A percentile compares a stretch with the other conserved stretches of the same genome.
These are phyloP conservation scores for Melitaea athalia DNA, from an alignment of 2,888 invertebrate genomes.

Conservation along the genomic window DNA sequence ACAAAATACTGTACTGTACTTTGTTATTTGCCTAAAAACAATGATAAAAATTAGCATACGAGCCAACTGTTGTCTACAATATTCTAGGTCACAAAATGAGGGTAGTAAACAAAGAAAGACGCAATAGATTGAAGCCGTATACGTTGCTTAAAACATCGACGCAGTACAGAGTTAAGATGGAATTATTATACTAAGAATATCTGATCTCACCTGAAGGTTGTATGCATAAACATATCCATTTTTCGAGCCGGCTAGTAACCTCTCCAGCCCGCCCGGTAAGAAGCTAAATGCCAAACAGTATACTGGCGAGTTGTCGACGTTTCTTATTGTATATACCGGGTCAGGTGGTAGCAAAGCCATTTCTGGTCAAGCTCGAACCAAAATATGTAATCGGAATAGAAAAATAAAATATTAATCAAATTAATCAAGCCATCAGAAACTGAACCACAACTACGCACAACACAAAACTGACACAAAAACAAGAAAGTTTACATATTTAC, in stretches of 20 bases:
- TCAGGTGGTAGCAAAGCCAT: slow-evolving; percentile 90
- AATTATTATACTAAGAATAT: slow-evolving; percentile 56
- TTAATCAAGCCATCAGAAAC: slow-evolving; percentile 81
- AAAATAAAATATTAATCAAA: slow-evolving; percentile 74
- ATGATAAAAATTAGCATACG: slow-evolving; percentile 28
- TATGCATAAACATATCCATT: slow-evolving; percentile 89
- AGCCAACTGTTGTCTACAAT: slow-evolving; percentile 38
- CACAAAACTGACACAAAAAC: slow-evolving; percentile 81
- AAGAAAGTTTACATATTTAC: slow-evolving; percentile 53
- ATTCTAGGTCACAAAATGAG: slow-evolving; percentile 71
- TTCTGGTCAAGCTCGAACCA: slow-evolving; percentile 76
- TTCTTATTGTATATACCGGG: slow-evolving; percentile 88
- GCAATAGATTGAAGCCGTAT: slow-evolving; percentile 44
- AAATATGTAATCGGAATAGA: slow-evolving; percentile 69
- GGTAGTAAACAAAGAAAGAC: slow-evolving; percentile 70
- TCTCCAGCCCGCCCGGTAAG: slow-evolving; percentile 81
- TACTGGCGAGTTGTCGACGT: slow-evolving; percentile 86
- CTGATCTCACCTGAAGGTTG: slow-evolving; percentile 87
- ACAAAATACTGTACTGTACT: neutral
- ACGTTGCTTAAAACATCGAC: slow-evolving; percentile 43
- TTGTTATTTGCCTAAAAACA: slow-evolving; percentile 2
- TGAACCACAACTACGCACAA: slow-evolving; percentile 80
- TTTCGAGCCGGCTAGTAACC: slow-evolving; percentile 88
- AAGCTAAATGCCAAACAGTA: slow-evolving; percentile 88
- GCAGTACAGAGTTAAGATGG: slow-evolving; percentile 43